Percentiles rank a stretch among this genome's conserved stretches.
These are phyloP conservation scores for Gymnocypris eckloni DNA, from an alignment of 2,797 vertebrate species.

Conservation along the genomic window DNA sequence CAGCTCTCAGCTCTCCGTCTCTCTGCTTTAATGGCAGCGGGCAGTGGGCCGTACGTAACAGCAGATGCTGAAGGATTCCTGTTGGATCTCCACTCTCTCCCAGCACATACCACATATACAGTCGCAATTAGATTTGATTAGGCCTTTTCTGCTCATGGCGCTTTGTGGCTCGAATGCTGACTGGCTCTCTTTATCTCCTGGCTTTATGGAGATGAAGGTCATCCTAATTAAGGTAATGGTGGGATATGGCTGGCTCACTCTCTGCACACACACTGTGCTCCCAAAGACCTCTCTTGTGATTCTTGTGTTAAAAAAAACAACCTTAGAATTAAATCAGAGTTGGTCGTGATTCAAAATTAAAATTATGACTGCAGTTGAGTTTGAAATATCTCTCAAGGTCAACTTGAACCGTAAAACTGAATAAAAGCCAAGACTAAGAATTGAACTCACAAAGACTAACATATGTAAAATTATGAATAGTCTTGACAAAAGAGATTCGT, in stretches of 20 bases:
- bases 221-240: conserved; percentile 40
- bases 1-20: conserved; percentile 10
- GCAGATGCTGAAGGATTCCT: not conserved
- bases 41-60: not conserved
- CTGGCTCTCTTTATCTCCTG: conserved; percentile 17
- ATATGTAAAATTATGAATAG: not conserved
- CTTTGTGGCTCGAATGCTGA: not conserved
- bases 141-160: conserved; percentile 12
- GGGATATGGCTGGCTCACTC: not conserved
- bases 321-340: not conserved
- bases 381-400: not conserved
- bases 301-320: not conserved
- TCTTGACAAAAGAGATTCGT: not conserved
- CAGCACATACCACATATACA: conserved; percentile 8
- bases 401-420: too few species aligned
- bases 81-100: conserved; percentile 19
- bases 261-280: not conserved
- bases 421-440: too few species aligned
- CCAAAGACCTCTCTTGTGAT: not conserved
- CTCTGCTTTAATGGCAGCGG: conserved; percentile 3
- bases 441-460: too few species aligned
- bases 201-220: conserved; percentile 52
- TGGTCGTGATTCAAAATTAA: not conserved
- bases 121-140: conserved; percentile 50
- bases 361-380: not conserved